Conservation (phyloP, 2,797 vertebrate genomes). For the Anableps anableps region DNA sequence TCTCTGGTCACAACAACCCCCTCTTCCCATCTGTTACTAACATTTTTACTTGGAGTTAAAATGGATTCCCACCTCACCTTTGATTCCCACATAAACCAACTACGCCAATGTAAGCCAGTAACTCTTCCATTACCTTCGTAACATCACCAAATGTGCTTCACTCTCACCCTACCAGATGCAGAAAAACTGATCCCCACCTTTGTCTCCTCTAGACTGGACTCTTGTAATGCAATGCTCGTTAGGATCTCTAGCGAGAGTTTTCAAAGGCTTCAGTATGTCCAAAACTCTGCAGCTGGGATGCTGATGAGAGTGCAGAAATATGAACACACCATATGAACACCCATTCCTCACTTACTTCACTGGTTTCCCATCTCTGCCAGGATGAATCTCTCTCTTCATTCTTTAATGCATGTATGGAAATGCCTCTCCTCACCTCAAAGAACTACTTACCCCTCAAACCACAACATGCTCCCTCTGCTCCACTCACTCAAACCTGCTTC, state of each 20-base stretch:
- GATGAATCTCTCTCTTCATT: background rate
- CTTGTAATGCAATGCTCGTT: background rate
- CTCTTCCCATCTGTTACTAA: background rate
- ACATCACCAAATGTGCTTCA: background rate
- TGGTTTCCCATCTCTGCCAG: background rate
- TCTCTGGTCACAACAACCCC: background rate
- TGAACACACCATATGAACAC: background rate
- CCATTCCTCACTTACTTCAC: background rate
- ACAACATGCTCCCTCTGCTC: no score
- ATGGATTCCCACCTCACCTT: background rate
- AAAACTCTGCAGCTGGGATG: background rate
- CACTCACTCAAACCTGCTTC: no score
- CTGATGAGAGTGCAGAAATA: background rate
- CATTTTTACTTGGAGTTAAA: background rate
- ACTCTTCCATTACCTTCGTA: background rate
- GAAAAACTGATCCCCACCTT: background rate
- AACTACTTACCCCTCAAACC: no score
- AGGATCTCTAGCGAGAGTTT: background rate
- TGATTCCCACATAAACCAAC: no score
- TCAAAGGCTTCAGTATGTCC: background rate
- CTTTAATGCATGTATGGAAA: no score
- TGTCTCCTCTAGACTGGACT: background rate
- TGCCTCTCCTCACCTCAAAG: no score
- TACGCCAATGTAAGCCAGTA: no score
- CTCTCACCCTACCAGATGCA: background rate